Conservation (phyloP, 1,140 invertebrate species). For the Lepidurus couesii region DNA sequence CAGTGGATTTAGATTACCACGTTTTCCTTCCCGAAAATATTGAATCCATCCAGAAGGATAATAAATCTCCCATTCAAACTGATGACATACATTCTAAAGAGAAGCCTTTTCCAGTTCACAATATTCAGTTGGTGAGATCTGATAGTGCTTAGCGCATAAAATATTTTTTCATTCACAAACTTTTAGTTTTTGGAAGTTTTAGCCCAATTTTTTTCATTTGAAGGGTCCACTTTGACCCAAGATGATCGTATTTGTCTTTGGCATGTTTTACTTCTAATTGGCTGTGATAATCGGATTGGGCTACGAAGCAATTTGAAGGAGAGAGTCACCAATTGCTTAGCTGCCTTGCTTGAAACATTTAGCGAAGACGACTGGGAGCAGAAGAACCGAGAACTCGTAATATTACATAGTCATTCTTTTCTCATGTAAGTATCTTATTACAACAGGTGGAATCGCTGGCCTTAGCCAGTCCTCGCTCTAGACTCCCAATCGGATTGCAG, state of each 20-base stretch:
- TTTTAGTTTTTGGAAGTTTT: not conserved
- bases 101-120: no score
- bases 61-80: no score
- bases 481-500: not conserved
- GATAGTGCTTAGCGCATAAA: no score
- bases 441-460: not conserved
- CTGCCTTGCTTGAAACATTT: not conserved
- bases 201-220: not conserved
- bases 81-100: no score
- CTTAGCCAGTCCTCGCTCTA: not conserved
- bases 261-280: not conserved
- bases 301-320: not conserved
- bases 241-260: not conserved
- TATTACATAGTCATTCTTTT: not conserved
- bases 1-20: no score
- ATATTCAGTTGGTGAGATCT: no score
- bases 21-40: no score
- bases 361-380: not conserved
- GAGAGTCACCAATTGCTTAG: not conserved
- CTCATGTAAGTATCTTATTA: not conserved
- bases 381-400: not conserved
- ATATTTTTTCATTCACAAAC: not conserved
- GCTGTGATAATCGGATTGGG: not conserved
- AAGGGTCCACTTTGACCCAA: not conserved
- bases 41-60: no score